phyloP scores from a whole-genome alignment of 2,113 vertebrate genomes.

The Arenaria interpres region DNA sequence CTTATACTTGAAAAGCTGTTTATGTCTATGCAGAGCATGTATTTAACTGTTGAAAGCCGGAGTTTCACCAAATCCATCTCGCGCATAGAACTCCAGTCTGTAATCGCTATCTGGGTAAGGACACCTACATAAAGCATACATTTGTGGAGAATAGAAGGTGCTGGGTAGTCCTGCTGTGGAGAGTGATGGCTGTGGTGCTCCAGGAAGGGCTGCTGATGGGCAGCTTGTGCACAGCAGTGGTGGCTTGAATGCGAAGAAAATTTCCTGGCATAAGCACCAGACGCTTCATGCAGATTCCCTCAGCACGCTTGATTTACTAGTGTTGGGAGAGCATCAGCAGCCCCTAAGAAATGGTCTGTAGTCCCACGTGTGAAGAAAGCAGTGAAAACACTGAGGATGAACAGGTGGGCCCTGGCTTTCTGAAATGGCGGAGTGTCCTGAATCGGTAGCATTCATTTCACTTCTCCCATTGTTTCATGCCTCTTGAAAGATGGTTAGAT shows the following conservation, averaged over 20 bases:
- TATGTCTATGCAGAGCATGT: neutral
- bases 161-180: neutral
- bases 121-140: accelerated
- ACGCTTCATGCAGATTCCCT: neutral
- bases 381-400: neutral
- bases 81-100: neutral
- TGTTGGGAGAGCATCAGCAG: neutral
- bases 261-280: neutral
- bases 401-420: neutral
- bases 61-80: neutral
- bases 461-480: neutral
- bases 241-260: neutral
- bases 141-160: neutral
- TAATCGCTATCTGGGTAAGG: neutral
- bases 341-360: neutral
- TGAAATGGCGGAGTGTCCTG: neutral
- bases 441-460: neutral
- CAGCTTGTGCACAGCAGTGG: accelerated
- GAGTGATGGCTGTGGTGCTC: accelerated
- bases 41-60: neutral
- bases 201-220: accelerated
- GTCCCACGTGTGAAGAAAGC: neutral
- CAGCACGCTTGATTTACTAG: accelerated
- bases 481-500: accelerated
- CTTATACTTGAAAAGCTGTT: neutral